phyloP scores from a whole-genome alignment of 2,797 vertebrate species.

The Lithobates pipiens region DNA sequence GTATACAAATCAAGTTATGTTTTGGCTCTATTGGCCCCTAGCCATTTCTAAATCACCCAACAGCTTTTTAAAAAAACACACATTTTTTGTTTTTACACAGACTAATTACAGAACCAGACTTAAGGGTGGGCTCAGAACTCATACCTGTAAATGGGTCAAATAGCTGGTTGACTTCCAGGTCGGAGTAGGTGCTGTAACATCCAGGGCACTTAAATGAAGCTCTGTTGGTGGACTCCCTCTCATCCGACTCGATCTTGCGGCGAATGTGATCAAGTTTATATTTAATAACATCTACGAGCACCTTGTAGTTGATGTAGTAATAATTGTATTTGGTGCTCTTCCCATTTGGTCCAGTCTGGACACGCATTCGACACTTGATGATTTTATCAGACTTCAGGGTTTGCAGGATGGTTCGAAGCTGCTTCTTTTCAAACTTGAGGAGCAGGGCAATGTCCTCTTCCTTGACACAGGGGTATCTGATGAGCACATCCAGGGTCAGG shows the following conservation, averaged over 20 bases:
- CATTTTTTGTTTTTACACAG: too few species aligned
- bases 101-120: too few species aligned
- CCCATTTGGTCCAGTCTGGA: constrained; percentile 63
- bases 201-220: constrained; percentile 71
- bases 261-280: constrained; percentile 72
- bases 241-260: constrained; percentile 70
- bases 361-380: constrained; percentile 66
- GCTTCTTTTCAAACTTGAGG: constrained; percentile 71
- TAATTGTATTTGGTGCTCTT: constrained; percentile 70
- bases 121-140: too few species aligned
- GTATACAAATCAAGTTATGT: too few species aligned
- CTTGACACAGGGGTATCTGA: constrained; percentile 69
- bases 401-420: constrained; percentile 66
- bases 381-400: constrained; percentile 68
- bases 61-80: too few species aligned
- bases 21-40: too few species aligned
- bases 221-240: constrained; percentile 67
- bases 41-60: too few species aligned
- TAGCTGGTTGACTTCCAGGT: constrained; percentile 73
- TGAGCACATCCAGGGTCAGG: constrained; percentile 67
- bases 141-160: constrained; percentile 72
- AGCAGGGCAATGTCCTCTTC: constrained; percentile 71
- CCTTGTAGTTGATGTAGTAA: constrained; percentile 75
- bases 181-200: constrained; percentile 69
- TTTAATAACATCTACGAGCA: constrained; percentile 72